These are phyloP conservation scores for Melinaea marsaeus DNA, from an alignment of 2,888 invertebrate genomes.

Conservation along the genomic window DNA sequence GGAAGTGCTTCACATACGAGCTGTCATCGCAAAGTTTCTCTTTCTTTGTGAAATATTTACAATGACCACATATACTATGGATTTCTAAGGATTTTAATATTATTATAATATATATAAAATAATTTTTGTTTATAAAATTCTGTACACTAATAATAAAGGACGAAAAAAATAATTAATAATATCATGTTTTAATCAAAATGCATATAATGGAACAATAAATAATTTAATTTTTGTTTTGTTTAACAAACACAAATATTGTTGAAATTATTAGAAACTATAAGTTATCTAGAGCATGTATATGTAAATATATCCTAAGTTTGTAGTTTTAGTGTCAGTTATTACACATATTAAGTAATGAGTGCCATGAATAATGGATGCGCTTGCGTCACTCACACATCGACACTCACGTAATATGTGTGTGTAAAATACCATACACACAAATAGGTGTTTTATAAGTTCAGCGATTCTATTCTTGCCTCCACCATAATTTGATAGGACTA, in stretches of 20 bases:
- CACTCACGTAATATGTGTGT: not conserved
- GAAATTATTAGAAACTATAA: too few species aligned
- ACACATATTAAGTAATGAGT: conserved; percentile 1
- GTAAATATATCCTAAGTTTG: not conserved
- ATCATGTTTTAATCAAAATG: too few species aligned
- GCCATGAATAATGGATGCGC: conserved; percentile 3
- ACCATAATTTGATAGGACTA: too few species aligned
- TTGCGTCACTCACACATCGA: conserved; percentile 3
- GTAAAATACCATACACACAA: not conserved
- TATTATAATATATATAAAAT: not conserved
- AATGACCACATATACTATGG: conserved; percentile 11
- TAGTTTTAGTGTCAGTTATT: not conserved
- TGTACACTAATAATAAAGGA: not conserved
- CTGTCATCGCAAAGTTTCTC: conserved; percentile 30
- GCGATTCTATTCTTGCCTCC: too few species aligned
- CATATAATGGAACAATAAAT: too few species aligned
- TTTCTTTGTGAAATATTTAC: conserved; percentile 28
- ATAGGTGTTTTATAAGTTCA: too few species aligned
- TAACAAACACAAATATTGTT: too few species aligned
- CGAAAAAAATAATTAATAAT: too few species aligned
- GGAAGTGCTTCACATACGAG: conserved; percentile 13
- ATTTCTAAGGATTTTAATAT: conserved; percentile 7
- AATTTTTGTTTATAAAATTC: not conserved
- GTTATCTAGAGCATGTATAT: too few species aligned
- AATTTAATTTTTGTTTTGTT: too few species aligned